phyloP scores from a whole-genome alignment of 2,797 vertebrate genomes.

The Lagodon rhomboides region DNA sequence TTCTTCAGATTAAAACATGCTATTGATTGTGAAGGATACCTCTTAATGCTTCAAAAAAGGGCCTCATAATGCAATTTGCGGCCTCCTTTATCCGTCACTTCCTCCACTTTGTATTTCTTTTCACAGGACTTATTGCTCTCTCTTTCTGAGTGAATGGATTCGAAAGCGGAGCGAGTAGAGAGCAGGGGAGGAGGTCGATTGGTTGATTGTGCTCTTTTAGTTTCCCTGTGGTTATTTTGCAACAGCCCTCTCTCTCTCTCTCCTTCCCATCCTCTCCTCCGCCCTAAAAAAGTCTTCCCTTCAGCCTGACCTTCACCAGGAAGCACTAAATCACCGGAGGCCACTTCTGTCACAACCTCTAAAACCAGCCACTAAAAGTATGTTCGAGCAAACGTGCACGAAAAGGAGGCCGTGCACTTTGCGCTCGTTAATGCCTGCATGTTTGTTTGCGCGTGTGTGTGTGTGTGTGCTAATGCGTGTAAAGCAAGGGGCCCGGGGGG shows the following conservation, averaged over 20 bases:
- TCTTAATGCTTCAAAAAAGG: not conserved
- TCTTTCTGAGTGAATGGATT: not conserved
- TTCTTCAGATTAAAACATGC: not conserved
- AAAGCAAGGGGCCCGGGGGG: constrained; percentile 12
- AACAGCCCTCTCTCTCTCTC: constrained; percentile 14
- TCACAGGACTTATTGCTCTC: not conserved
- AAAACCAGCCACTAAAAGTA: constrained; percentile 40
- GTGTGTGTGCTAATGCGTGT: constrained; percentile 12
- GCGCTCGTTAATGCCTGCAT: not conserved
- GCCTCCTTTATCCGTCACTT: not conserved
- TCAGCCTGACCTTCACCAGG: constrained; percentile 67
- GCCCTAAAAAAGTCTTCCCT: constrained; percentile 46
- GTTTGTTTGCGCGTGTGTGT: constrained; percentile 10
- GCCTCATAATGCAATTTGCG: not conserved
- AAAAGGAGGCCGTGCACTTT: constrained; percentile 21
- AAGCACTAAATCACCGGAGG: constrained; percentile 76
- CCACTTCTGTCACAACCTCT: constrained; percentile 63
- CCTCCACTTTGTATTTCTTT: constrained; percentile 5
- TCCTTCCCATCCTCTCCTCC: constrained; percentile 12
- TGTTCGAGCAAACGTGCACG: constrained; percentile 19
- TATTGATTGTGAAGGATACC: not conserved
- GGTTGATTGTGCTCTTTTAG: not conserved
- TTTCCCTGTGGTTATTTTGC: constrained; percentile 29
- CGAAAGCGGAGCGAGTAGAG: constrained; percentile 10
- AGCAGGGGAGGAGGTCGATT: not conserved